Evolutionary conservation across 1,140 invertebrate genomes (phyloP), one percentile per base, ranked within the genome.

Genomic region (Drosophila navojoa): DNA sequence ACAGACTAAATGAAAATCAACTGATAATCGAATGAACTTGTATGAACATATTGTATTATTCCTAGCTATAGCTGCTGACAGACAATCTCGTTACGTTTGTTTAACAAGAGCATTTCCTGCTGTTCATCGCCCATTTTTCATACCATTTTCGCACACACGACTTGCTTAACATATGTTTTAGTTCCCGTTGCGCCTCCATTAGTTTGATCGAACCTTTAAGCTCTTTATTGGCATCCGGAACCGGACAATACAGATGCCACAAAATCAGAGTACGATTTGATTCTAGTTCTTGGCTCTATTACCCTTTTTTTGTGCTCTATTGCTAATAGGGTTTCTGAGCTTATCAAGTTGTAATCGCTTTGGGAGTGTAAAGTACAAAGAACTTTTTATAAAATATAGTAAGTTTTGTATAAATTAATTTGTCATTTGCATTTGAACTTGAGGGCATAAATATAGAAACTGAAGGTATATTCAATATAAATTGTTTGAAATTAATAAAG

Each of bases 131-230:
- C 62, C 64, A 63, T 68, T 66, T 79, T 80, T 35, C 13, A 32
- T 38, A 35, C 40, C 32, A 84, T 77, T 77, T 85, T 82, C 3
- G 76, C 63, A 84, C 80, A 82, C 80, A 76, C 76, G 81, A 82
- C 66, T 76, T 76, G 80, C 40, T 62, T 59, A 79, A 73, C 80
- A 84, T 82, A 82, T 82, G 80, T 79, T 64, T 22, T 9, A 11
- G 40, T 55, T 47, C 13, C 66, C 55, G 50, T 42, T 72, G 55
- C 63, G 80, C 67, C 67, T 69, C 38, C 63, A 76, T 42, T 82
- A 76, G 49, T 49, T 62, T 67, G 55, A 72, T 35, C 58, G 58
- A 62, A 77, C 75, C 66, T 52, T 69, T 64, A 52, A 52, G 62
- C 61, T 42, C 38, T 66, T 73, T 73, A 73, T 73, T 69, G 71